Base-by-base conservation (phyloP, 2,888 invertebrate species). In the Drosophila trichaetosa region DNA sequence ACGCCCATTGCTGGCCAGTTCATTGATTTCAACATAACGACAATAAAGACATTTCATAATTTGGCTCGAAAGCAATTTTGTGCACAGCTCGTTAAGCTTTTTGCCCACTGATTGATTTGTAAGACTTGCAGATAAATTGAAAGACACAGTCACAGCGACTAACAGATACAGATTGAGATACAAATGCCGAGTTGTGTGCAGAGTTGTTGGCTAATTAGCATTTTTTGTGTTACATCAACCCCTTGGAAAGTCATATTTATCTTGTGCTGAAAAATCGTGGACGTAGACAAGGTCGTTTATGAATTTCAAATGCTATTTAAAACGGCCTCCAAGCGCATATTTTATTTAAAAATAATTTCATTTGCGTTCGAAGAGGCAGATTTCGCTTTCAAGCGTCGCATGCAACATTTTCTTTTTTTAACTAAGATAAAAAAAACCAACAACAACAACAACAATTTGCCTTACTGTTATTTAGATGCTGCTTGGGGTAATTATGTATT, bases 21-120 rank as follows among this genome's bases (percentile, higher is more conserved):
- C 89, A 87, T 83, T 87, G 89, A 76, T 82, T 87, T 83, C 82
- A 68, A 70, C 84, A 89, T 79, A 82, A 67, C 69, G 62, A 70
- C 70, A 83, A 87, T 83, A 80, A 68, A 66, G 46, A 78, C 64
- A 81, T 81, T 69, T 72, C 67, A 63, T 64, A 69, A 69, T 73
- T 71, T 49, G 27, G 46, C 38, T 63, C 53, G 53, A 40, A 27
- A 57, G 59, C 62, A 69, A 59, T 87, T 87, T 78, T 66, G 52
- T 49, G 54, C n/a, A 18, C 42, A 51, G 54, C 57, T 75, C 29
- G 65, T 48, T 66, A 69, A 65, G 21, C 59, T 51, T 52, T 65
- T 64, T 56, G 46, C 57, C 33, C 56, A 66, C 18, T 69, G 72
- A 85, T 85, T 80, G 88, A 85, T 85, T 85, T 82, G 69, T 59